These are phyloP conservation scores for Netelia fuscicornis DNA, from an alignment of 2,888 invertebrate species.

Conservation along the genomic window DNA sequence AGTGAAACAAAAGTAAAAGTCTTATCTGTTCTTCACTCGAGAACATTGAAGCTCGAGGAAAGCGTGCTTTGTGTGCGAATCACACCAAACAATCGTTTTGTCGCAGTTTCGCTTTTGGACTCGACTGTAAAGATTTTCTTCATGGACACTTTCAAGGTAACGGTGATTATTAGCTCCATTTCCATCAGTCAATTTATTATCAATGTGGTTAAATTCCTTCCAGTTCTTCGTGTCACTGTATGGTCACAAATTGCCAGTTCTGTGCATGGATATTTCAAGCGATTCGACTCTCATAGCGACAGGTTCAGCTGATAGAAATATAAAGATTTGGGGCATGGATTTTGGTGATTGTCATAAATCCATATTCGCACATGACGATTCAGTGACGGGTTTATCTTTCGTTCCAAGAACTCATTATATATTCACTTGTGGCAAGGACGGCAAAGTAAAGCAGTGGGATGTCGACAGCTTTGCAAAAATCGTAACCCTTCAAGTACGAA, in stretches of 20 bases:
- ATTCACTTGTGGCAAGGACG: conserved; percentile 97
- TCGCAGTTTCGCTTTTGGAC: conserved; percentile 96
- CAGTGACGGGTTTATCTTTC: conserved; percentile 95
- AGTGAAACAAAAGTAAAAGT: conserved; percentile 89
- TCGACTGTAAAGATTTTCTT: conserved; percentile 98
- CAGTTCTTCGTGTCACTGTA: conserved; percentile 97
- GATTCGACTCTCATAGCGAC: conserved; percentile 95
- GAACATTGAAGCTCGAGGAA: conserved; percentile 95
- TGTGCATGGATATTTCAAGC: conserved; percentile 96
- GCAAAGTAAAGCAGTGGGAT: conserved; percentile 98
- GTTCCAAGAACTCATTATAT: conserved; percentile 96
- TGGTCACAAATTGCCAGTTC: conserved; percentile 97
- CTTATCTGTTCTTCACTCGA: conserved; percentile 91
- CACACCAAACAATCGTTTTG: conserved; percentile 93
- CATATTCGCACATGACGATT: conserved; percentile 98
- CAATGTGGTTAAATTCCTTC: conserved; percentile 75
- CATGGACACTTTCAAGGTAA: conserved; percentile 96
- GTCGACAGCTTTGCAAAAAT: conserved; percentile 96
- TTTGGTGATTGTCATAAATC: conserved; percentile 99
- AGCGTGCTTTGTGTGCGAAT: conserved; percentile 93
- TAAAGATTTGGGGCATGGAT: conserved; percentile 99
- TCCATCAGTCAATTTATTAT: not conserved
- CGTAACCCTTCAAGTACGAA: conserved; percentile 91
- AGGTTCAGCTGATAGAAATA: conserved; percentile 97
- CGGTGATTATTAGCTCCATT: conserved; percentile 16